phyloP scores from a whole-genome alignment of 2,797 vertebrate species.

The Protonibea diacanthus region DNA sequence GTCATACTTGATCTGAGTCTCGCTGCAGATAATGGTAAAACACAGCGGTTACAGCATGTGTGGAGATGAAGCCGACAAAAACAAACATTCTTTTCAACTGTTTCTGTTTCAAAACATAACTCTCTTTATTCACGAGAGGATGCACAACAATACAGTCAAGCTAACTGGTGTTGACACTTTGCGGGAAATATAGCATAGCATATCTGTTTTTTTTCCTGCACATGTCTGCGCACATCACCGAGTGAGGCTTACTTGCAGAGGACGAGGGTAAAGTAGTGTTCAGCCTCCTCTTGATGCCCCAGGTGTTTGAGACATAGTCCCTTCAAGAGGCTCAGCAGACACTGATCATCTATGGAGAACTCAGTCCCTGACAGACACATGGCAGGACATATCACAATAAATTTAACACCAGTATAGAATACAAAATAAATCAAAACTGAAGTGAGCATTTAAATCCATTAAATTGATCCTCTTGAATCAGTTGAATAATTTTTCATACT shows the following conservation, averaged over 20 bases:
- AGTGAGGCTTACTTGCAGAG: constrained; percentile 86
- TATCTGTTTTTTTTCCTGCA: not conserved
- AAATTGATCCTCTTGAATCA: not conserved
- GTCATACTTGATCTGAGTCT: constrained; percentile 97
- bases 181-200: constrained; percentile 4
- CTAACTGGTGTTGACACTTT: not conserved
- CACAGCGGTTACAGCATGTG: not conserved
- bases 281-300: constrained; percentile 91
- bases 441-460: not conserved
- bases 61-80: not conserved
- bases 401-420: not conserved
- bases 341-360: constrained; percentile 92
- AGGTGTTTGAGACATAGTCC: constrained; percentile 97
- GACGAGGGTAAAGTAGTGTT: constrained; percentile 94
- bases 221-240: not conserved
- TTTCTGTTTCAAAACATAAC: not conserved
- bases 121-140: constrained; percentile 5
- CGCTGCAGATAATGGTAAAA: constrained; percentile 83
- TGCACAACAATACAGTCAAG: not conserved
- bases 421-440: constrained; percentile 11
- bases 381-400: constrained; percentile 14
- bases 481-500: constrained; percentile 81
- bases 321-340: constrained; percentile 93
- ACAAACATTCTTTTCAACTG: constrained; percentile 4
- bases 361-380: constrained; percentile 87